Evolutionary conservation across 1,140 invertebrate genomes (phyloP), one percentile per base, ranked within the genome.

Genomic region (Drosophila parvula): DNA sequence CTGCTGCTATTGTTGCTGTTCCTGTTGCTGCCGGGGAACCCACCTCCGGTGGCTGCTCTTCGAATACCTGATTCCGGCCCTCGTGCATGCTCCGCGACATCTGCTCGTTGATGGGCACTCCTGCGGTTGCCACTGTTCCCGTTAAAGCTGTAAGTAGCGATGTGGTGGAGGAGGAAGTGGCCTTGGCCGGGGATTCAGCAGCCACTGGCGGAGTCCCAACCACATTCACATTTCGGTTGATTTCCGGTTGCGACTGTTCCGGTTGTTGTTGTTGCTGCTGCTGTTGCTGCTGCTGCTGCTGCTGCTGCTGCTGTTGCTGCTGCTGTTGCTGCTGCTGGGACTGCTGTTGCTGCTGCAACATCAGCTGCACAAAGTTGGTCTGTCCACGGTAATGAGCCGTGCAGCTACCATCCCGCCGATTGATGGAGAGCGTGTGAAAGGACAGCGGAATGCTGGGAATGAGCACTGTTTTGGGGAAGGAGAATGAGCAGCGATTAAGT

Each of bases 361-460:
- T 75, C 40, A 90, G 67, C 60, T 92, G 79, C 0, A 81, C 74
- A 57, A 97, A 95, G 90, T 96, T 95, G 1, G 95, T 94, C 90
- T 98, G 97, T 38, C 92, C 92, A 3, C 95, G 94, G 81, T 94
- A 95, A 88, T 96, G 97, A 74, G 96, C 97, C 53, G 95, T 95
- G 89, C 97, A 98, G 79, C 94, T 96, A 14, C 97, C 97, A 92
- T 98, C 97, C 18, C 94, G 92, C 84, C 96, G 96, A 90, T 95
- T 97, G 55, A 98, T 97, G 40, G 97, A 94, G 16, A 97, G 92
- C 91, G 95, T 95, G 90, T 96, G 96, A 77, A 97, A 97, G 10
- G 91, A 91, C 16, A 92, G 56, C 9, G 89, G 89, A 18, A 91
- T 91, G 53, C 83, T 92, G 43, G 64, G 68, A 14, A 71, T 70